Evolutionary conservation across 2,888 invertebrate species (phyloP), one percentile per base, ranked within the genome.

Genomic region (Blera fallax): DNA sequence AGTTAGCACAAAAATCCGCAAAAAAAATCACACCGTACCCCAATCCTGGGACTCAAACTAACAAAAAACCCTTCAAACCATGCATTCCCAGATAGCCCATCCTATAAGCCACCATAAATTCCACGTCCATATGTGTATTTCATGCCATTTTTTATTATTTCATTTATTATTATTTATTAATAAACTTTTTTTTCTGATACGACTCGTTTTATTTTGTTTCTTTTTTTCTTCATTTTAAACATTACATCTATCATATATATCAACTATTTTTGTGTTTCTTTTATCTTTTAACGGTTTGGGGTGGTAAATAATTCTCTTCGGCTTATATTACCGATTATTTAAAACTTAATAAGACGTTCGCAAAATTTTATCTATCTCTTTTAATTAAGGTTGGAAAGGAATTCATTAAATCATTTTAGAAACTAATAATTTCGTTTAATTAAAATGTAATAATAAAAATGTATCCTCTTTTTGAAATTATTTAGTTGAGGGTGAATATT

Each of bases 241-340:
- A 56, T 74, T 64, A 74, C 74, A 74, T 74, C 54, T 74, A 74
- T 65, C 27, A 62, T 76, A 65, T 67, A 58, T 45, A 76, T 65
- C 60, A 72, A 60, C 72, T 72, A 40, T 54, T 21, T 50, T 67
- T 48, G 10, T 65, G 14, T 43, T 11, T 16, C 32, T 29, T 24
- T 67, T 29, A 43, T 54, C 27, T 43, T 27, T 56, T 43, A 74
- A 73, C 54, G 43, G 43, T 64, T 40, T 40, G 27, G 52, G 21
- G 43, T 64, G 54, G 43, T 74, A 74, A 74, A 64, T 64, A 54
- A 52, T 43, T 74, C 29, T 5, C 29, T 54, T 70, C 43, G 60
- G 24, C 14, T 60, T 27, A 27, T 43, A 8, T 50, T 21, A 18
- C 32, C 29, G 24, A 43, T 60, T 32, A 18, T 21, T 27, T 21